Percentiles rank a stretch among this genome's conserved stretches.
Conservation (phyloP, 2,113 vertebrate species). For the Ardeotis arabs region DNA sequence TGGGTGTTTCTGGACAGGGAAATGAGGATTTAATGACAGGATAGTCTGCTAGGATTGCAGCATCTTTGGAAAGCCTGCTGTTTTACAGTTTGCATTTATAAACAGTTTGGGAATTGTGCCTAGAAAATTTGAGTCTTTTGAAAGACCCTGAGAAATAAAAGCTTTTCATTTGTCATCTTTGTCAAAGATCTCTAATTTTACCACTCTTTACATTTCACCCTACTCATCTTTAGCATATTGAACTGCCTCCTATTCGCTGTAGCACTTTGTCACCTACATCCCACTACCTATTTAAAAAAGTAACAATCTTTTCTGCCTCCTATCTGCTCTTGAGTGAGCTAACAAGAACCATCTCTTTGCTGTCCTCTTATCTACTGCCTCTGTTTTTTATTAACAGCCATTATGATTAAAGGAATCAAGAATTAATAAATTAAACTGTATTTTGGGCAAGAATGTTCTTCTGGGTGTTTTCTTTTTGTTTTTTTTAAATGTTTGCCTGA, state of each 20-base stretch:
- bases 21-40: background rate
- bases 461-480: no score
- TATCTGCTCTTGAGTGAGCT: background rate
- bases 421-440: background rate
- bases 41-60: background rate
- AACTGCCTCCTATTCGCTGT: background rate
- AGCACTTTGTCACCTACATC: constrained; percentile 1
- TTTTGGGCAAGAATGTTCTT: background rate
- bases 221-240: background rate
- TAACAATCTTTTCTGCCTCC: background rate
- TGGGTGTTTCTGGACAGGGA: background rate
- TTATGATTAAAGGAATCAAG: background rate
- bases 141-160: background rate
- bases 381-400: background rate
- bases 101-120: background rate
- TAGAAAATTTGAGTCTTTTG: no score
- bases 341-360: background rate
- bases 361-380: no score
- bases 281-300: background rate
- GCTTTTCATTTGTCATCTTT: background rate
- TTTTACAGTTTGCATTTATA: background rate
- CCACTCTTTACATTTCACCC: background rate
- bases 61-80: background rate
- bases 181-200: constrained; percentile 16
- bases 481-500: background rate